Evolutionary conservation across 2,113 vertebrate species (phyloP).

Genomic region (Laterallus jamaicensis): DNA sequence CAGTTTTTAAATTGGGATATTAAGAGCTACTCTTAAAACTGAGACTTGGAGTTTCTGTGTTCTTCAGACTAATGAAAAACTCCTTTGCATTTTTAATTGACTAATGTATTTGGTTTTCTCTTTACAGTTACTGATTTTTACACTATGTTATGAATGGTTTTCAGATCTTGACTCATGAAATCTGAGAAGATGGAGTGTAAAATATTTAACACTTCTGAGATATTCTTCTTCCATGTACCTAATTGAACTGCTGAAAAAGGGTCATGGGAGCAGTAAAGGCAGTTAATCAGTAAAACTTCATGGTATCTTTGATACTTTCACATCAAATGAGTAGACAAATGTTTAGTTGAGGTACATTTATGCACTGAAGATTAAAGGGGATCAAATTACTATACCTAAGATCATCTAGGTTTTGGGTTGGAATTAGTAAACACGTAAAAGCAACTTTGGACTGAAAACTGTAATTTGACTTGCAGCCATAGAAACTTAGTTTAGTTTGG

Average conservation of each 20-base stretch:
- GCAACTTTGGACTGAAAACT: neutral
- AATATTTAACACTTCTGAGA: neutral
- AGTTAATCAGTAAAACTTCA: conserved; percentile 34
- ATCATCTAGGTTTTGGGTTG: neutral
- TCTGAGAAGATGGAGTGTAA: neutral
- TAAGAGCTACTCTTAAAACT: neutral
- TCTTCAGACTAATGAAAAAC: neutral
- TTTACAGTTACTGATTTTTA: neutral
- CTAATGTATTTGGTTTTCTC: neutral
- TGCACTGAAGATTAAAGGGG: neutral
- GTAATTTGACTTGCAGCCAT: neutral
- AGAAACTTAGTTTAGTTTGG: neutral
- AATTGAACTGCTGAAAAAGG: neutral
- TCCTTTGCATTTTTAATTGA: neutral
- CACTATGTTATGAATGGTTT: neutral
- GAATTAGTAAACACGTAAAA: neutral
- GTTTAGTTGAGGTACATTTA: neutral
- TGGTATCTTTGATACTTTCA: conserved; percentile 18
- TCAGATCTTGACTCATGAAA: neutral
- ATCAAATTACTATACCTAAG: neutral
- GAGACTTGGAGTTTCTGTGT: neutral
- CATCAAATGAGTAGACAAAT: neutral
- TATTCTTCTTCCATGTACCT: neutral
- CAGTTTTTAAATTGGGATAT: neutral
- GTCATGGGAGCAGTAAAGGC: neutral